Base-by-base conservation (phyloP, 2,113 vertebrate genomes). In the Holacanthus passer region DNA sequence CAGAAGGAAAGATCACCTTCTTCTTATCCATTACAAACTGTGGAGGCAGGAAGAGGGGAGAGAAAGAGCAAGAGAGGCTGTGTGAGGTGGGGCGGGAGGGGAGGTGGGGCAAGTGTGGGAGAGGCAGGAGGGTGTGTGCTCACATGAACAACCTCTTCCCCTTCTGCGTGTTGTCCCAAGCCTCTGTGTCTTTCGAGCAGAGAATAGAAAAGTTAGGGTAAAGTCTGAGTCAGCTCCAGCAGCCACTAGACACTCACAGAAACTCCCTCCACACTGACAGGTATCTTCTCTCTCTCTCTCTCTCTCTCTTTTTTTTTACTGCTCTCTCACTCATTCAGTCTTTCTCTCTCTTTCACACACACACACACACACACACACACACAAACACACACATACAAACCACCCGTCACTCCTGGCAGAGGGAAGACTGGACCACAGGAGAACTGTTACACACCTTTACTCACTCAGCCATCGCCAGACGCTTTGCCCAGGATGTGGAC, bases 111-210 rank as follows among this genome's bases (percentile, higher is more conserved):
- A 82, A 89, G 73, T 83, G 87, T 83, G 87, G 88, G 89, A 92
- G 92, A 87, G 84, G 88, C 88, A 92, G 84, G 90, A 92, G 94
- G 91, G 94, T 92, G 94, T 95, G 94, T 90, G 86, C 80, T 90
- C 78, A 70, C 79, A 87, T 71, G 84, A 83, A 85, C 84, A 85
- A 73, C 91, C n/a, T 91, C 89, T 87, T 77, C 79, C 81, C 68
- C 87, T 79, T 78, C 73, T 82, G 71, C 17, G 24, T 82, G 69
- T 79, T 90, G 88, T 82, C 89, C 87, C 75, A 79, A 79, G 87
- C 58, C 77, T 74, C 84, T 88, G 73, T 69, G 60, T 78, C 74
- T 89, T 81, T 90, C 41, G 14, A 77, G 68, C 89, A 89, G 84
- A 89, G 92, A 81, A 90, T 71, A 77, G 86, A 94, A 95, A 95